Base-by-base conservation (phyloP, 2,888 invertebrate species). In the Piscicola geometra region DNA sequence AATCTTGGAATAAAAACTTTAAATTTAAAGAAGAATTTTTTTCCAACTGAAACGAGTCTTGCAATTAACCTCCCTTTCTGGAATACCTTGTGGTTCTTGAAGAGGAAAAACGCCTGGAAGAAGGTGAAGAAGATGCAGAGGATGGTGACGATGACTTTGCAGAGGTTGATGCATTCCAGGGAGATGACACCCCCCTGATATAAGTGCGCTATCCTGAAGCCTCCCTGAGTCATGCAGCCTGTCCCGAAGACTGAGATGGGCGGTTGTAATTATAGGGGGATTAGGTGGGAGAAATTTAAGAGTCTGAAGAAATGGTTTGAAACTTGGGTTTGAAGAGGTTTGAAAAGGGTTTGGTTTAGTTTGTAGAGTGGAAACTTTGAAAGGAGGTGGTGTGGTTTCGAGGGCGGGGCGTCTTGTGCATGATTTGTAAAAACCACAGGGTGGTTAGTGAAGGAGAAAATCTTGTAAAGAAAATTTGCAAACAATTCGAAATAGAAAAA, bases 61-160 rank as follows among this genome's bases (percentile, higher is more conserved):
- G n/a, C n/a, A n/a, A n/a, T n/a, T n/a, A n/a, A n/a, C n/a, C n/a
- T n/a, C n/a, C n/a, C n/a, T n/a, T 56, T 5, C 9, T 25, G 25
- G 5, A 12, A 15, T 21, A 75, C 96, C 89, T 94, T 89, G 80
- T 96, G 94, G 86, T 95, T 95, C 92, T 96, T 95, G 87, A 97
- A 97, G 85, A 97, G 93, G 86, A 96, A 97, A 85, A 96, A 97
- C 92, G 97, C 96, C 87, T 97, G 97, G 91, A 95, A 94, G 84
- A 97, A 97, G 60, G 94, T 94, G 87, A 97, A 97, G 81, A 95
- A 90, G 91, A 96, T 93, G 86, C 95, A 95, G 72, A 95, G 89
- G 76, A 94, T 89, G 25, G 95, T 94, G 79, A 96, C 88, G 77
- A 95, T 91, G 83, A 94, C 91, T 86, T 94, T 94, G 85, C 96